Percentiles rank a stretch among this genome's conserved stretches.
Conservation (phyloP, 2,797 vertebrate species). For the Tangara arthus region DNA sequence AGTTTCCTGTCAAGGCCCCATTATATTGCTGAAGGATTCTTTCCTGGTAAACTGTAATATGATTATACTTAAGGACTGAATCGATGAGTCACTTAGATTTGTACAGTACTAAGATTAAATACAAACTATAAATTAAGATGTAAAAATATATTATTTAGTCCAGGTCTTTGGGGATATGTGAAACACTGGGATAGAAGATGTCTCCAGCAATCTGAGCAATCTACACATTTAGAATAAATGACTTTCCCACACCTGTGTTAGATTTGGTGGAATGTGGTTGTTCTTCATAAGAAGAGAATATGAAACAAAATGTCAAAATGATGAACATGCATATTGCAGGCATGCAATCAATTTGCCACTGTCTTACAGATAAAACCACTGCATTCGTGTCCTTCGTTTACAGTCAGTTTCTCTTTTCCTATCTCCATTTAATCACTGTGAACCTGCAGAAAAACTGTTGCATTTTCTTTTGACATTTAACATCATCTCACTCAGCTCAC, state of each 20-base stretch:
- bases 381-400: not conserved
- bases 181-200: not conserved
- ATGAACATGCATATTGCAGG: not conserved
- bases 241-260: constrained; percentile 15
- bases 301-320: constrained; percentile 22
- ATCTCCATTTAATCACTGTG: constrained; percentile 34
- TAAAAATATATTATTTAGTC: constrained; percentile 29
- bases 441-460: constrained; percentile 50
- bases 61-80: not conserved
- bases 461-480: constrained; percentile 71
- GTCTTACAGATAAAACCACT: not conserved
- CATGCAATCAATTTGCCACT: not conserved
- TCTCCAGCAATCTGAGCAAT: constrained; percentile 9
- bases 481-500: constrained; percentile 42
- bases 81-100: not conserved
- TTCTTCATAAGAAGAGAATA: constrained; percentile 12
- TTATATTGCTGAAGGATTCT: not conserved
- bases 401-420: constrained; percentile 16
- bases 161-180: not conserved
- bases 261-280: constrained; percentile 19
- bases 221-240: not conserved
- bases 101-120: not conserved
- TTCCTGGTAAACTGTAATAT: not conserved
- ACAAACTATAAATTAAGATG: constrained; percentile 8
- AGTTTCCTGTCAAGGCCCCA: not conserved